phyloP scores from a whole-genome alignment of 2,113 vertebrate species.

The Rhinopithecus roxellana region DNA sequence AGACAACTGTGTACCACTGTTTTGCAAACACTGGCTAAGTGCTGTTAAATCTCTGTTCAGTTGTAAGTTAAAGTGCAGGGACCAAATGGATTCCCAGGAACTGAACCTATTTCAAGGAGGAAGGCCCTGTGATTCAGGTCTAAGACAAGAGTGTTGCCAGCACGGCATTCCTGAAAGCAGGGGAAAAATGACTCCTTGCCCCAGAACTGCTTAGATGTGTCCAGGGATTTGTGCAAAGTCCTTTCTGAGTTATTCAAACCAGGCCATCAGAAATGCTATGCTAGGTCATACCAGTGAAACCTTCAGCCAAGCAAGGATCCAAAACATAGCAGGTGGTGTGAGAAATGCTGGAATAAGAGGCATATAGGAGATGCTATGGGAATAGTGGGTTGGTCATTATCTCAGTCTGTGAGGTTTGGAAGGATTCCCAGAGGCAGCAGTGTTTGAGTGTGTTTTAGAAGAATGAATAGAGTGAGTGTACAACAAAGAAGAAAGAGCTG shows the following conservation, averaged over 20 bases:
- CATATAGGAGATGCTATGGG: not conserved
- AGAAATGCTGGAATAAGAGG: not conserved
- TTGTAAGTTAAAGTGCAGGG: not conserved
- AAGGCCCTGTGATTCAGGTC: not conserved
- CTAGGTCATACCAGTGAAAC: not conserved
- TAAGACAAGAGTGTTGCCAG: conserved; percentile 31
- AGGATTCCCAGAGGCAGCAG: not conserved
- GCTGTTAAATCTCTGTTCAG: not conserved
- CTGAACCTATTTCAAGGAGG: not conserved
- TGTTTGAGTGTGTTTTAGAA: not conserved
- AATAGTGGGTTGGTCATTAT: not conserved
- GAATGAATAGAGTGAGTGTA: not conserved
- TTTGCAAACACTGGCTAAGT: not conserved
- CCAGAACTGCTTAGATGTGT: not conserved
- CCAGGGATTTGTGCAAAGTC: not conserved
- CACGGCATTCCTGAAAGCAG: not conserved
- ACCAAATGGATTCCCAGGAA: conserved; percentile 4
- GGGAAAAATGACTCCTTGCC: not conserved
- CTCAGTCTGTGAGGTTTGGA: not conserved
- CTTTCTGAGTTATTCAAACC: not conserved
- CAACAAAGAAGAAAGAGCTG: not conserved
- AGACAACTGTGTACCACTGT: not conserved
- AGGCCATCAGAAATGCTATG: not conserved
- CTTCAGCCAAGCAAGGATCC: not conserved
- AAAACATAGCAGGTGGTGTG: not conserved